A percentile compares a stretch with the other conserved stretches of the same genome.
These are phyloP conservation scores for Hydra vulgaris DNA, from an alignment of 30 jellyfish, hydroid and myxozoan species.

Conservation along the genomic window DNA sequence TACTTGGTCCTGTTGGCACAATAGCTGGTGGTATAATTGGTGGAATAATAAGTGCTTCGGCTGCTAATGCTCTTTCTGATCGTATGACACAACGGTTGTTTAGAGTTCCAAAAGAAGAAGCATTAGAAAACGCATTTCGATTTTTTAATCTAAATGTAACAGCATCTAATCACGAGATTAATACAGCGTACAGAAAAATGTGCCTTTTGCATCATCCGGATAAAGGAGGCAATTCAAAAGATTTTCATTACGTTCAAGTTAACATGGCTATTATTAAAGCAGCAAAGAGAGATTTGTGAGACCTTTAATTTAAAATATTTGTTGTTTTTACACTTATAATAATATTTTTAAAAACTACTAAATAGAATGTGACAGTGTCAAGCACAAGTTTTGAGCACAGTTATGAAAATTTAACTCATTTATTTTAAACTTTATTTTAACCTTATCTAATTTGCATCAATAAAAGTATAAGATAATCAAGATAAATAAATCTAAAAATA, in stretches of 20 bases:
- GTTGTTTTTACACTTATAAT: too few species aligned
- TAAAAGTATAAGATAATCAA: too few species aligned
- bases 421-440: too few species aligned
- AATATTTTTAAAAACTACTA: too few species aligned
- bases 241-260: not conserved
- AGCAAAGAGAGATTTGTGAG: not conserved
- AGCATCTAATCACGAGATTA: not conserved
- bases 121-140: not conserved
- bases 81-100: not conserved
- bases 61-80: not conserved
- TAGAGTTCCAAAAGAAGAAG: not conserved
- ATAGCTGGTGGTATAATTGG: not conserved
- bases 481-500: too few species aligned
- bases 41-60: not conserved
- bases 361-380: too few species aligned
- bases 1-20: conserved; percentile 33
- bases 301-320: too few species aligned
- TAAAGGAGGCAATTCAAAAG: not conserved
- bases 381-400: too few species aligned
- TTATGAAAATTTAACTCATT: too few species aligned
- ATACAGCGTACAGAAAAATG: not conserved
- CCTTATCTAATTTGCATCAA: too few species aligned
- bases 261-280: not conserved
- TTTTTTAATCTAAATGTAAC: not conserved
- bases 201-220: not conserved